phyloP scores from a whole-genome alignment of 2,888 invertebrate species.

The Caenorhabditis angaria region DNA sequence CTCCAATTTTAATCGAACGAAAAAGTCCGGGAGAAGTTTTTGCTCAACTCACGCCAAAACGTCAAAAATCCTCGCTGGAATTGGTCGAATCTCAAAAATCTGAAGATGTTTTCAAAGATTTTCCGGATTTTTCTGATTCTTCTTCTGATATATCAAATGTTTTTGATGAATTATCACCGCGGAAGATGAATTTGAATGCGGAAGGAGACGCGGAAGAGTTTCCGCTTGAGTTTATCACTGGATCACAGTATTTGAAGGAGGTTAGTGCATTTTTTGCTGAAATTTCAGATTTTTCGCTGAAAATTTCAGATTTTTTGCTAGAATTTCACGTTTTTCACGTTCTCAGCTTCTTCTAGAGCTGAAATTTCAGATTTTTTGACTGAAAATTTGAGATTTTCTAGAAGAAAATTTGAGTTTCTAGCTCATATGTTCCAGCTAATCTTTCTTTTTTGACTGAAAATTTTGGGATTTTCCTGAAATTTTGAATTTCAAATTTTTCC shows the following conservation, averaged over 20 bases:
- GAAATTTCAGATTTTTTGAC: too few relatives aligned
- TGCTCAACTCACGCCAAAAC: conserved; percentile 27
- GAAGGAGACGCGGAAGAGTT: not conserved
- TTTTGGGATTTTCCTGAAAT: too few relatives aligned
- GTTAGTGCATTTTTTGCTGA: not conserved
- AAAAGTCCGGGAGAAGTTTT: conserved; percentile 37
- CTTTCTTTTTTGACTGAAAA: too few relatives aligned
- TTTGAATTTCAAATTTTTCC: too few relatives aligned
- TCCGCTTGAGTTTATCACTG: not conserved
- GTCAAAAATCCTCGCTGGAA: conserved; percentile 12
- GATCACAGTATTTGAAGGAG: not conserved
- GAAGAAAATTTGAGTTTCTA: too few relatives aligned
- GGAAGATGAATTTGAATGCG: conserved; percentile 1
- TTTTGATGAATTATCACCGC: conserved; percentile 18
- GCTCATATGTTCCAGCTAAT: too few relatives aligned
- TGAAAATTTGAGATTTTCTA: too few relatives aligned
- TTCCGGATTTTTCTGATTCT: not conserved
- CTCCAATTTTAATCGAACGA: conserved; percentile 5
- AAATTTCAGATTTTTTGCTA: too few relatives aligned
- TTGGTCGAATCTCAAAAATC: conserved; percentile 6
- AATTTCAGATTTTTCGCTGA: too few relatives aligned
- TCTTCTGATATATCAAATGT: not conserved
- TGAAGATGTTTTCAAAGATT: conserved; percentile 11
- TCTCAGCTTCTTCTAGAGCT: too few relatives aligned
- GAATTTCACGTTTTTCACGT: too few relatives aligned